Conservation (phyloP, 1,140 invertebrate genomes). For the Drosophila orena region DNA sequence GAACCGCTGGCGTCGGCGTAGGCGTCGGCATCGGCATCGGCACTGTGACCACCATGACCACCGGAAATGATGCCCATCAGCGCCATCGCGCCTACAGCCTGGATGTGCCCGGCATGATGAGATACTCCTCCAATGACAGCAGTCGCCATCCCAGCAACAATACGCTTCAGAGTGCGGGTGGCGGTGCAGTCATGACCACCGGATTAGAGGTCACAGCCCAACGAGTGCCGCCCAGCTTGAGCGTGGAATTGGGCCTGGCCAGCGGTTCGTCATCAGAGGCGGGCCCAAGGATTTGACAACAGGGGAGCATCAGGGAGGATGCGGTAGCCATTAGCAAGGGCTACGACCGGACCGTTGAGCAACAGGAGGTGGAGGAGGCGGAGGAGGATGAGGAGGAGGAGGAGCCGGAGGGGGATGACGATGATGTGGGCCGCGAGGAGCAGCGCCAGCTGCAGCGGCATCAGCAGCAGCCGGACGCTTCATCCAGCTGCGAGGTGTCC, state of each 20-base stretch:
- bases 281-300: constrained; percentile 83
- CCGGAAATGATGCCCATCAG: constrained; percentile 22
- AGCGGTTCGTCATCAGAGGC: constrained; percentile 65
- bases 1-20: constrained; percentile 9
- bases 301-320: constrained; percentile 69
- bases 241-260: constrained; percentile 70
- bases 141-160: constrained; percentile 83
- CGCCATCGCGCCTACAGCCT: constrained; percentile 80
- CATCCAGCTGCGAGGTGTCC: constrained; percentile 78
- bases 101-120: constrained; percentile 71
- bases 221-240: constrained; percentile 47
- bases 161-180: constrained; percentile 67
- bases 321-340: constrained; percentile 10
- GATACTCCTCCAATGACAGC: constrained; percentile 65
- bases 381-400: constrained; percentile 12
- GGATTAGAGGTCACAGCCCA: constrained; percentile 10
- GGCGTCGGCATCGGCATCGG: constrained; percentile 15
- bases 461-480: constrained; percentile 35
- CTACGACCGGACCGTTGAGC: background rate
- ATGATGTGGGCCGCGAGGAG: constrained; percentile 23
- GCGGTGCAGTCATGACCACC: background rate
- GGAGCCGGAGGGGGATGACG: constrained; percentile 9
- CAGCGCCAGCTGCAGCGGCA: constrained; percentile 33
- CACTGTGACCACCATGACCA: background rate
- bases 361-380: constrained; percentile 8